Evolutionary conservation across 2,113 vertebrate genomes (phyloP), one percentile per base, ranked within the genome.

Genomic region (Hepsetus odoe): DNA sequence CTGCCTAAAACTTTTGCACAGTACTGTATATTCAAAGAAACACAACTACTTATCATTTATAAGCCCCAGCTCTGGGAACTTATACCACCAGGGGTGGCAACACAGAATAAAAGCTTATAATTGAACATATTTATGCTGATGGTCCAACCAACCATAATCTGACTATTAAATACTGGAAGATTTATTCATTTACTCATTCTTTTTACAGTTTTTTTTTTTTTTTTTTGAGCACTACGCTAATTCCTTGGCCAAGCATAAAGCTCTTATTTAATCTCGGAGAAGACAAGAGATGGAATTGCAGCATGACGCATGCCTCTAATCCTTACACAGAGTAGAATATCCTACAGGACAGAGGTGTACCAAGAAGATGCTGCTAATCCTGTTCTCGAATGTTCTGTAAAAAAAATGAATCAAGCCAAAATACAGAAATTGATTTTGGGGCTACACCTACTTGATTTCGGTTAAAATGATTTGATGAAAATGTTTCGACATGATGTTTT

Each of bases 281-380:
- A 78, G 72, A 83, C 81, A 76, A 59, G 77, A 83, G 56, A 83
- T 79, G 79, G 86, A 86, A 88, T 88, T 87, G 83, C 83, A 80
- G 32, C 51, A 82, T 91, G 89, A 91, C 81, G 76, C 76, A 85
- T 86, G 58, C 38, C 24, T 83, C 61, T 91, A 91, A 92, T 88
- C 88, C 85, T 78, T 73, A 80, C 80, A 82, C 80, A 42, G 46
- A 58, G 78, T 71, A 76, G 73, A 79, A 78, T 81, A 68, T 32
- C 28, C 30, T 77, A 56, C 67, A 38, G 6, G n/a, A 20, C 13
- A 18, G 30, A 62, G 59, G 26, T 30, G 24, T 16, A 2, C 2
- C 22, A 56, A 1, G 24, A 11, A 22, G 55, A 3, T 11, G 24
- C 24, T 24, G 10, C 55, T 26, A 28, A 11, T 58, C 55, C 24